Evolutionary conservation across 2,888 invertebrate species (phyloP).

Genomic region (Synanthedon andrenaeformis): DNA sequence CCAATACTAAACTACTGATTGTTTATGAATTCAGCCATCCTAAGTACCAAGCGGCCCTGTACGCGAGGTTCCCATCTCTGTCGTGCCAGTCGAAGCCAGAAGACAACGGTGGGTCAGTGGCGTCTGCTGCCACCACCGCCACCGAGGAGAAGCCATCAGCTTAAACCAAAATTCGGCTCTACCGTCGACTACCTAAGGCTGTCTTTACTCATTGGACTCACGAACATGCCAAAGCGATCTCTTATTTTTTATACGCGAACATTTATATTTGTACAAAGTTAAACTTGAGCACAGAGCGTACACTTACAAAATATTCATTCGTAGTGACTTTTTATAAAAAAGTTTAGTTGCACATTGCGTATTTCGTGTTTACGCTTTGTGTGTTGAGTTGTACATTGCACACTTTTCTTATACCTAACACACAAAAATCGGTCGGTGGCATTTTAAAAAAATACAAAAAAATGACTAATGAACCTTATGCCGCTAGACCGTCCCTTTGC

Average conservation of each 20-base stretch:
- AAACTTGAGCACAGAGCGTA: slow-evolving; percentile 56
- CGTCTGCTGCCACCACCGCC: slow-evolving; percentile 76
- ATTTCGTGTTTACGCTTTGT: slow-evolving; percentile 64
- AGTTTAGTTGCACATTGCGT: slow-evolving; percentile 31
- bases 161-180: slow-evolving; percentile 34
- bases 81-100: slow-evolving; percentile 74
- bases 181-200: slow-evolving; percentile 7
- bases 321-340: slow-evolving; percentile 4
- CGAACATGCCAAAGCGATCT: slow-evolving; percentile 53
- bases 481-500: slow-evolving; percentile 44
- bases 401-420: slow-evolving; percentile 56
- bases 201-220: slow-evolving; percentile 24
- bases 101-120: slow-evolving; percentile 74
- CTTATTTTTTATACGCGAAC: slow-evolving; percentile 60
- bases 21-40: slow-evolving; percentile 73
- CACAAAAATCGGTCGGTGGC: slow-evolving; percentile 41
- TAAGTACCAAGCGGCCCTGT: slow-evolving; percentile 81
- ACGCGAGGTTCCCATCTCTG: slow-evolving; percentile 82
- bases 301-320: slow-evolving; percentile 53
- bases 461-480: slow-evolving; percentile 29
- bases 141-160: slow-evolving; percentile 76
- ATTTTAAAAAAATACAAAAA: slow-evolving; percentile 47
- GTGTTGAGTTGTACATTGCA: slow-evolving; percentile 59
- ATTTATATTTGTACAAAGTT: slow-evolving; percentile 60
- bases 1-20: too few relatives aligned